Conservation (phyloP, 2,113 vertebrate species). For the Mastomys coucha region DNA sequence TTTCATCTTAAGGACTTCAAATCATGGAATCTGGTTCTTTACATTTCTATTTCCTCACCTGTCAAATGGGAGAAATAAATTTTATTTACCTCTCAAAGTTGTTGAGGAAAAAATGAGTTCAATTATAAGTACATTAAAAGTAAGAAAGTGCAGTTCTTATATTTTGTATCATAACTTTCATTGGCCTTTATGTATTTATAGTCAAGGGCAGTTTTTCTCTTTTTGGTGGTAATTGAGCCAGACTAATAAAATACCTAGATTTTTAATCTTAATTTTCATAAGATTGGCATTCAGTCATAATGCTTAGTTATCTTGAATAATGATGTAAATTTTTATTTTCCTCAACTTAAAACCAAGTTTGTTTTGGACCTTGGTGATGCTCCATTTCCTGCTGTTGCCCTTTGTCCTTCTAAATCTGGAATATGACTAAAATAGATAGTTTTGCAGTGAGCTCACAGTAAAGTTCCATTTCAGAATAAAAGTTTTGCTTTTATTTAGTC, state of each 20-base stretch:
- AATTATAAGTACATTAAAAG: conserved; percentile 25
- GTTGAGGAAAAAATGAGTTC: conserved; percentile 51
- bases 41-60: conserved; percentile 56
- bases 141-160: conserved; percentile 46
- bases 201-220: background rate
- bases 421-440: conserved; percentile 83
- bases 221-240: conserved; percentile 46
- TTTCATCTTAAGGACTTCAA: conserved; percentile 40
- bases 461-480: conserved; percentile 76
- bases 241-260: conserved; percentile 17
- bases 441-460: conserved; percentile 79
- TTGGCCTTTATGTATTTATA: conserved; percentile 13
- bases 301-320: conserved; percentile 49
- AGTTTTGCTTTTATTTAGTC: conserved; percentile 69
- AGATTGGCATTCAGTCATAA: conserved; percentile 38
- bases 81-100: conserved; percentile 31
- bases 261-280: conserved; percentile 37
- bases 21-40: conserved; percentile 28
- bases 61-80: conserved; percentile 34
- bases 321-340: background rate
- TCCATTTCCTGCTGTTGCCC: conserved; percentile 80
- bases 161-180: conserved; percentile 10
- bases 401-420: conserved; percentile 82
- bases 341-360: conserved; percentile 60
- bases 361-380: conserved; percentile 76